Base-by-base conservation (phyloP, 2,888 invertebrate species). In the Harmothoe impar region DNA sequence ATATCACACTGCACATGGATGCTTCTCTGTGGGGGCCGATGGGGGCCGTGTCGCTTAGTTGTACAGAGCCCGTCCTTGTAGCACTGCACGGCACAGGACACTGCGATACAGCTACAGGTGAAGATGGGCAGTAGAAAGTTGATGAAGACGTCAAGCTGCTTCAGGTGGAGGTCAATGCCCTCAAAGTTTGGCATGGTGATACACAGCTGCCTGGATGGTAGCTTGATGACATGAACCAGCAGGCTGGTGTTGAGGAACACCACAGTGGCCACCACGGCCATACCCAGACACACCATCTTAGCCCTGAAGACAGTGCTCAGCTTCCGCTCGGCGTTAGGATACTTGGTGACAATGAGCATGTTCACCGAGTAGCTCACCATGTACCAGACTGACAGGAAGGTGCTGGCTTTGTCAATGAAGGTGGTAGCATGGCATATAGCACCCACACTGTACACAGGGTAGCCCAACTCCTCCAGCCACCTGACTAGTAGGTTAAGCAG, bases 401-500 rank as follows among this genome's bases (percentile, higher is more conserved):
- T 20, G 62, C 56, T 31, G n/a, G 89, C 29, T 7, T 89, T 52
- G 23, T 35, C 29, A 17, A 35, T 23, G 43, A 89, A 89, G 15
- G 89, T 89, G 0, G 68, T 89, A 20, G 56, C 52, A 29, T 89
- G 89, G 23, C 89, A 89, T 33, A 52, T 15, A 0, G 35, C 89
- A 7, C 89, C 89, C 0, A 89, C 35, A 17, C 31, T 62, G 43
- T 25, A 89, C 0, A 89, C 25, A 35, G 52, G 52, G 72, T 54
- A 54, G 20, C 89, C 89, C 23, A 89, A n/a, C n/a, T 89, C 89
- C 29, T 68, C 89, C 35, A 89, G n/a, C 89, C 89, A 89, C 10
- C 1, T 52, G 33, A 52, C 25, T 23, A 89, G 31, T 3, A 89
- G 89, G 43, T 33, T 89, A 15, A 72, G 43, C 20, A 89, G 31